Base-by-base conservation (phyloP, 1,140 invertebrate genomes). In the Ctenoplectra terminalis region DNA sequence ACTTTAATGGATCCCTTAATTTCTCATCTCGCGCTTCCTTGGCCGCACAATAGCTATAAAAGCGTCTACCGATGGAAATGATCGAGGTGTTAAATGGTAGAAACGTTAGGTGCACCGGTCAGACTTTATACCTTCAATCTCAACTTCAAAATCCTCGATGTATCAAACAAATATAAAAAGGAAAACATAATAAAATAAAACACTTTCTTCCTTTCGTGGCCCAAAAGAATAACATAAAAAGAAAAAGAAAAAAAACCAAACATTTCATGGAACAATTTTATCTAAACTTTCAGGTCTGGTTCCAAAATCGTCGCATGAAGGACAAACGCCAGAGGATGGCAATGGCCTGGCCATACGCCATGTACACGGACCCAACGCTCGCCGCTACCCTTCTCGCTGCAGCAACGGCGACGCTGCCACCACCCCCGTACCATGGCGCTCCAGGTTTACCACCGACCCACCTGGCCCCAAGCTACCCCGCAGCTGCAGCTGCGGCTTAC, bases 271-370 rank as follows among this genome's bases (percentile, higher is more conserved):
- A 13, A 8, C 2, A 29, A 50, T 8, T 0, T 40, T 17, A 0
- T 60, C 1, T 15, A 2, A 17, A 54, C 43, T 67, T 71, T 0
- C 94, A 98, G 98, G 98, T 99, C 5, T 99, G 99, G 99, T 99
- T 99, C 91, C 99, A 99, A 95, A 99, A 99, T 90, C 95, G 99
- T 20, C 95, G 99, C n/a, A 99, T 99, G 99, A 99, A 99, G 91
- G 98, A 99, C 94, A 99, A 99, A 89, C 95, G 99, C 0, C 98
- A 99, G 91, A 93, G 98, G 13, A 96, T 99, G 93, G 97, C 98
- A 0, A 95, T 99, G 67, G 96, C 97, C 0, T 99, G 98, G 98
- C 98, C 99, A 0, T 98, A 99, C 92, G 97, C 97, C 0, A 97
- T 99, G 40, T 99, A 99, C 94, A 96, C 97, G 4, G 98, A 99